phyloP scores from a whole-genome alignment of 2,113 vertebrate species.

The Hucho hucho region DNA sequence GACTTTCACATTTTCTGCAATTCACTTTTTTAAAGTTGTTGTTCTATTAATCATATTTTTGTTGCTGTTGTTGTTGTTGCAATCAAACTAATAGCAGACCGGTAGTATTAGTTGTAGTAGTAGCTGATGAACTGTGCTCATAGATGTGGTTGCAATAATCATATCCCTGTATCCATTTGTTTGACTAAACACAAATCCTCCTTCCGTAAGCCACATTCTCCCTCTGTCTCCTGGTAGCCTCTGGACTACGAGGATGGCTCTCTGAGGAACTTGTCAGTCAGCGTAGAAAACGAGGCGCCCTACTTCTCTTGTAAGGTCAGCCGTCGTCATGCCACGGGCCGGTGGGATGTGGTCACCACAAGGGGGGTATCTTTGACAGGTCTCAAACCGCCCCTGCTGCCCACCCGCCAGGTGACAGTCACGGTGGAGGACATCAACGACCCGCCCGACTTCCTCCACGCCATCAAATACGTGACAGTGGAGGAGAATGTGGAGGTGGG shows the following conservation, averaged over 20 bases:
- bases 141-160: no score
- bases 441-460: conserved; percentile 48
- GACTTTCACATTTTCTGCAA: not conserved
- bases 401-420: conserved; percentile 28
- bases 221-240: conserved; percentile 30
- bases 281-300: conserved; percentile 53
- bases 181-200: no score
- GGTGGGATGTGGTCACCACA: conserved; percentile 46
- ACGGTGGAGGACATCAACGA: conserved; percentile 66
- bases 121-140: no score
- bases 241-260: conserved; percentile 51
- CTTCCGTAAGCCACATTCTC: not conserved
- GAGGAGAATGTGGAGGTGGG: conserved; percentile 49
- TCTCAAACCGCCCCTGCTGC: rapidly evolving
- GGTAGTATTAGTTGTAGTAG: not conserved
- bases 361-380: rapidly evolving
- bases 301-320: conserved; percentile 55
- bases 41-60: no score
- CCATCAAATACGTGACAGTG: not conserved
- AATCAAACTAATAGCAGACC: not conserved
- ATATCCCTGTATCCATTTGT: no score
- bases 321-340: rapidly evolving
- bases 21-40: no score
- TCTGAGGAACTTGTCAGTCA: conserved; percentile 46
- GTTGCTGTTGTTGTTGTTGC: no score